Evolutionary conservation across 2,797 vertebrate species (phyloP).

Genomic region (Catharus ustulatus): DNA sequence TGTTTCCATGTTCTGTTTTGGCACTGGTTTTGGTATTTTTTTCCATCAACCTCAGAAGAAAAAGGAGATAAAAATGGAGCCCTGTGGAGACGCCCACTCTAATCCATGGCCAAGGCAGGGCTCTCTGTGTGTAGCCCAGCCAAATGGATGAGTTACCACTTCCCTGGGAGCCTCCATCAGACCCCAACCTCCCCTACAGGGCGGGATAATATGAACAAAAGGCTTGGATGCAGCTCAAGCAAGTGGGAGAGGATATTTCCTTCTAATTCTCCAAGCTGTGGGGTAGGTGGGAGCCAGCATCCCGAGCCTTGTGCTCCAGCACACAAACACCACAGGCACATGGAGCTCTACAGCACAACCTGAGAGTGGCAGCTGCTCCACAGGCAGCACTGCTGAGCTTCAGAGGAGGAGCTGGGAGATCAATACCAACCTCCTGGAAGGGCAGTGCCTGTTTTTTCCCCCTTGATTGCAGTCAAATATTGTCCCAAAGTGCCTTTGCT

Average conservation of each 20-base stretch:
- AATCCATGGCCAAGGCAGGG: neutral
- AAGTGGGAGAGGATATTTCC: neutral
- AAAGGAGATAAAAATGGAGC: neutral
- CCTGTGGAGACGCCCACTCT: neutral
- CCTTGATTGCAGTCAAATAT: neutral
- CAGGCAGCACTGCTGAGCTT: neutral
- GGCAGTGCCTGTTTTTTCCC: neutral
- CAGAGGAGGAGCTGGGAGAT: neutral
- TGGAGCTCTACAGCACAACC: neutral
- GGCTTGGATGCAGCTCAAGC: neutral
- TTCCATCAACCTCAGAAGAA: neutral
- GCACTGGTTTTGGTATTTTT: neutral
- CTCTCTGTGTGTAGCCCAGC: neutral
- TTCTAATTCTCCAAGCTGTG: neutral
- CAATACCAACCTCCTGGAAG: neutral
- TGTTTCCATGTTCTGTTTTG: neutral
- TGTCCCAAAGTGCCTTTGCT: neutral
- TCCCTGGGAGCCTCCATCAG: neutral
- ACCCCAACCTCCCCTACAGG: neutral
- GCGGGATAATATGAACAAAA: neutral
- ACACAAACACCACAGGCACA: neutral
- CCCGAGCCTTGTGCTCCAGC: neutral
- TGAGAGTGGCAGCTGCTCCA: neutral
- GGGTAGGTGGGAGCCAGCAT: neutral
- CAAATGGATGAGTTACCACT: neutral